Percentiles rank a stretch among this genome's conserved stretches.
Conservation (phyloP, 2,888 invertebrate genomes). For the Drosophila neutralis region DNA sequence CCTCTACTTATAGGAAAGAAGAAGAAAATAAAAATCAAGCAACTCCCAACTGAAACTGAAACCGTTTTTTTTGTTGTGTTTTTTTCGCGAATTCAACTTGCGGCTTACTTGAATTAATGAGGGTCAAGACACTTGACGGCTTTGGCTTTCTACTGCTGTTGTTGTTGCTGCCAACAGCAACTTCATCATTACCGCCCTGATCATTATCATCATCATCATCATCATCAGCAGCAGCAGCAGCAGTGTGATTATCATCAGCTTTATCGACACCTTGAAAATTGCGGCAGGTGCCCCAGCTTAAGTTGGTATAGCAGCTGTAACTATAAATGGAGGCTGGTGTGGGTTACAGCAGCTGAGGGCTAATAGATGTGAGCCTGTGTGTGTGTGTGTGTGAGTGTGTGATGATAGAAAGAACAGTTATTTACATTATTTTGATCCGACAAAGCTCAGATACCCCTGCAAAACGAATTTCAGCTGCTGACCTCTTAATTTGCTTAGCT, state of each 20-base stretch:
- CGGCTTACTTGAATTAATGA: conserved; percentile 76
- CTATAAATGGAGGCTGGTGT: not conserved
- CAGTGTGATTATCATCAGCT: conserved; percentile 22
- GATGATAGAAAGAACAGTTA: not conserved
- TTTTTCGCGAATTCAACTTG: conserved; percentile 48
- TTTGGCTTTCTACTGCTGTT: conserved; percentile 57
- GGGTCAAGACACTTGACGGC: conserved; percentile 74
- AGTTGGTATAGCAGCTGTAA: conserved; percentile 3
- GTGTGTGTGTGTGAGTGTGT: not conserved
- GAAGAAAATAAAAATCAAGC: not conserved
- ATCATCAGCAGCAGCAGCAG: not conserved
- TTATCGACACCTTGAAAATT: conserved; percentile 59
- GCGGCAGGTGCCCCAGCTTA: conserved; percentile 52
- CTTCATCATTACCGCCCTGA: conserved; percentile 19
- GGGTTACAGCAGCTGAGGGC: conserved; percentile 1
- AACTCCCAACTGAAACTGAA: conserved; percentile 47
- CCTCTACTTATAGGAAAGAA: not conserved
- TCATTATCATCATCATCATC: conserved; percentile 3
- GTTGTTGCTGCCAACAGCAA: not conserved
- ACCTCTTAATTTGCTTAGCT: not conserved
- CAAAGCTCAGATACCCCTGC: not conserved
- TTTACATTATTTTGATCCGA: not conserved
- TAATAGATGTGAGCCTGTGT: not conserved
- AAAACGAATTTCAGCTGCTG: not conserved
- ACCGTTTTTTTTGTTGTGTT: conserved; percentile 36